Conservation (phyloP, 2,113 vertebrate species). For the Ictalurus furcatus region DNA sequence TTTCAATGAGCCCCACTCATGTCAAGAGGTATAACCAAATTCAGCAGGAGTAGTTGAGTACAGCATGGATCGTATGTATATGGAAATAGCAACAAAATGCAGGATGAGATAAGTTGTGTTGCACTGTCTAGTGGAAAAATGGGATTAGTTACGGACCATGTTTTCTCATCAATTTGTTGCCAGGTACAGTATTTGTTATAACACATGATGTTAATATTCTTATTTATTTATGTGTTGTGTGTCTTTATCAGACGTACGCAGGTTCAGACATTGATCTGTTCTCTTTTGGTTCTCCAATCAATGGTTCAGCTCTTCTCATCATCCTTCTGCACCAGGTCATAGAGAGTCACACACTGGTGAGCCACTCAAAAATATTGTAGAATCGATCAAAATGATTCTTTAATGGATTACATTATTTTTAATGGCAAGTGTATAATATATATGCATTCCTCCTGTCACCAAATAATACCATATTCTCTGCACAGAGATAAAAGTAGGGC, state of each 20-base stretch:
- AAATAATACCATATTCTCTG: not conserved
- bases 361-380: constrained; percentile 47
- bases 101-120: not conserved
- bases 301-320: constrained; percentile 84
- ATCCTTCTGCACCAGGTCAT: constrained; percentile 89
- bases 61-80: not conserved
- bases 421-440: not conserved
- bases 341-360: constrained; percentile 90
- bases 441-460: not conserved
- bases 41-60: not conserved
- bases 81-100: not conserved
- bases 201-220: not conserved
- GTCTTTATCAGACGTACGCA: constrained; percentile 73
- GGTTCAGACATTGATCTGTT: constrained; percentile 82
- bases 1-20: not conserved
- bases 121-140: not conserved
- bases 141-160: not conserved
- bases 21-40: not conserved
- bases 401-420: not conserved
- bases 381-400: not conserved
- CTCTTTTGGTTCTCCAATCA: constrained; percentile 87
- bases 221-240: not conserved
- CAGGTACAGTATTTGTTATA: not conserved
- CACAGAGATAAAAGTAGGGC: not conserved
- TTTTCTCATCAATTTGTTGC: not conserved